Base-by-base conservation (phyloP, 1,140 invertebrate genomes). In the Drosophila navojoa region DNA sequence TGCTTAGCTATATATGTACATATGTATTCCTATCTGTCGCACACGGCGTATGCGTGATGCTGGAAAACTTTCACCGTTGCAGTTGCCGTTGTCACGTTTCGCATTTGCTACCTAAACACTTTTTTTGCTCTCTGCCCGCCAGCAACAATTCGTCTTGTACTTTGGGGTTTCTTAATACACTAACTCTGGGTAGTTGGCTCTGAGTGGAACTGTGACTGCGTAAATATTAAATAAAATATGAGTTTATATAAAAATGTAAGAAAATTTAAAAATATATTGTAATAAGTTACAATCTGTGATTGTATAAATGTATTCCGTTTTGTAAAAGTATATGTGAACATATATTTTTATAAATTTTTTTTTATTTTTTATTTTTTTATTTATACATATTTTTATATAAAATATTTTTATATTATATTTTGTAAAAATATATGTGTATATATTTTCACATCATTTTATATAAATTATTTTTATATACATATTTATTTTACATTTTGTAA, bases 71-170 rank as follows among this genome's bases (percentile, higher is more conserved):
- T 76, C 50, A 52, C 67, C 67, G 68, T 76, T 86, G 82, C 79
- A 87, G 38, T 71, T 67, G 38, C n/a, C 15, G 63, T 87, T 87
- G 78, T 87, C 81, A 86, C 82, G 79, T 87, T 70, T 76, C 78
- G 57, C 67, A 78, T 76, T 81, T 76, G 68, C 76, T 79, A 84
- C 71, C 79, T 85, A 81, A 85, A 81, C 75, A 85, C 71, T 87
- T 81, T 76, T 76, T 87, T 81, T 76, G 5, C 27, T 32, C 32
- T 32, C 6, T 63, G 52, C 13, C 25, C 58, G 29, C 29, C 55
- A 47, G 53, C 55, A 9, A 35, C 42, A 13, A 22, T 55, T 71
- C 58, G 61, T 71, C 60, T 71, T 66, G 40, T 67, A 49, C 59
- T 75, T 38, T 59, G 53, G n/a, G 52, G n/a, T 11, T 13, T n/a